Conservation (phyloP, 1,140 invertebrate species). For the Drosophila arawakana region DNA sequence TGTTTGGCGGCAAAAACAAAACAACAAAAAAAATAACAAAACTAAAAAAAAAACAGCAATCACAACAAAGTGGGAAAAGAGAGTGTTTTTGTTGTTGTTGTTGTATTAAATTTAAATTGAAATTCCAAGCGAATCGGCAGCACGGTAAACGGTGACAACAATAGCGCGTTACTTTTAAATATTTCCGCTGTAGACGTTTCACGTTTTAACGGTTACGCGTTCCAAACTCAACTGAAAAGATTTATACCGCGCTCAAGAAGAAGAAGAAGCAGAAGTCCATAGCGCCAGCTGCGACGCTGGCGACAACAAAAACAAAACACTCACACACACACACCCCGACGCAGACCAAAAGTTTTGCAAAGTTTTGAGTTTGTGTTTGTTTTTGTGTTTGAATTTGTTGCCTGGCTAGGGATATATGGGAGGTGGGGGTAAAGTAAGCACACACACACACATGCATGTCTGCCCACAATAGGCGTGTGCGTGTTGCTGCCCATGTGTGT, state of each 20-base stretch:
- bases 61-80: neutral
- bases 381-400: slow-evolving; percentile 43
- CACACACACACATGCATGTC: slow-evolving; percentile 1
- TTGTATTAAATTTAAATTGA: neutral
- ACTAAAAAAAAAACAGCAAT: slow-evolving; percentile 12
- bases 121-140: neutral
- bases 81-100: neutral
- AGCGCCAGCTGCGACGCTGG: slow-evolving; percentile 28
- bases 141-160: slow-evolving; percentile 1
- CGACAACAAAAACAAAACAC: slow-evolving; percentile 34
- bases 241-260: slow-evolving; percentile 81
- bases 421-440: neutral
- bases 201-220: slow-evolving; percentile 83
- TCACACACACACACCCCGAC: slow-evolving; percentile 2
- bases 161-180: slow-evolving; percentile 27
- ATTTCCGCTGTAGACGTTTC: slow-evolving; percentile 61
- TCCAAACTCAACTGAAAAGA: slow-evolving; percentile 84
- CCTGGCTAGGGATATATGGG: neutral
- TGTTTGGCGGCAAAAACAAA: slow-evolving; percentile 37
- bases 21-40: slow-evolving; percentile 15
- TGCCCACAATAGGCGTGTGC: slow-evolving; percentile 1
- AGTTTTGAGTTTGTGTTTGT: slow-evolving; percentile 47
- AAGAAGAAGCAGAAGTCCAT: slow-evolving; percentile 46
- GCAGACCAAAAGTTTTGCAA: slow-evolving; percentile 76
- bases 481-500: neutral